Base-by-base conservation (phyloP, 2,888 invertebrate genomes). In the Dermolepida albohirtum region DNA sequence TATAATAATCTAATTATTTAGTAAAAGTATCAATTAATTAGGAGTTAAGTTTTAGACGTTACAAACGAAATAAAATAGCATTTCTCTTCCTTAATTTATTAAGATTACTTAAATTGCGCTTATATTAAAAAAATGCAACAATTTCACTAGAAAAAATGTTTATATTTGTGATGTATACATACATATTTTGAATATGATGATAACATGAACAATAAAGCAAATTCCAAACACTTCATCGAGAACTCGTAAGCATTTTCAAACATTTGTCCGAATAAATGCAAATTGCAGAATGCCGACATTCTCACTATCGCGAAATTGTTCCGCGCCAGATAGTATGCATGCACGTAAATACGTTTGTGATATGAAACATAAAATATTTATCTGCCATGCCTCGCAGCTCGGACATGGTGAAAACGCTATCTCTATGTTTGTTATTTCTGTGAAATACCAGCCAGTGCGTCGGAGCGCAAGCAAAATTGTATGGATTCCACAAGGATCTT, bases 361-460 rank as follows among this genome's bases (percentile, higher is more conserved):
- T 62, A 62, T 62, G 59, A 62, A 47, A 62, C 59, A 62, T 62
- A 62, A 62, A 62, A 62, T 62, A 62, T 62, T 62, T 62, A 62
- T 47, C 49, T 62, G 59, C 34, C 59, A 47, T 62, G 59, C 47
- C 34, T 47, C 34, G 34, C 59, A 62, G 59, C 47, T 62, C 34
- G 59, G 59, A 47, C 59, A 62, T 62, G 34, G 49, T 62, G 47
- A 62, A 34, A 44, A 22, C 43, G 66, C 65, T 55, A 55, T 69
- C 69, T 69, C 69, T 69, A 69, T 52, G 69, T 69, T 69, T 65
- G 69, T 65, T 65, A 65, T 71, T 72, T 74, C 73, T 70, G 75
- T 73, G 71, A 73, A 75, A 74, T 75, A 72, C 75, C 76, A 77
- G 77, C 75, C 75, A 74, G 73, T 74, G 71, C 71, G 68, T 69